Conservation (phyloP, 1,140 invertebrate species). For the Orchesella cincta region DNA sequence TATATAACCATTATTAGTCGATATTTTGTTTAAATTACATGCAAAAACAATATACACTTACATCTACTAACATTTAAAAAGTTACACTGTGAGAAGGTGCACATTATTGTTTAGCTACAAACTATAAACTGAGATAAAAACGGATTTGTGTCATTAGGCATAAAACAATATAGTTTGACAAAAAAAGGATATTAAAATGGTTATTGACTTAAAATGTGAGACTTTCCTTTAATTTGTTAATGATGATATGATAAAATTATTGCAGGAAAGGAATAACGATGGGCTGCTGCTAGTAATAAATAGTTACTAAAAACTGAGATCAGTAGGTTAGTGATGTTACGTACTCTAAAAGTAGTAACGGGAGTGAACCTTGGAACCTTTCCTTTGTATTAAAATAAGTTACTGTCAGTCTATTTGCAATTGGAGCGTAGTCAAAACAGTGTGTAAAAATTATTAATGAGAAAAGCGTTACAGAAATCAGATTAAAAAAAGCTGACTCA, state of each 20-base stretch:
- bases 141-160: background rate
- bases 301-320: background rate
- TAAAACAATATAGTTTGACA: background rate
- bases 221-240: background rate
- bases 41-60: too few species aligned
- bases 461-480: slow-evolving; percentile 9
- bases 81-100: background rate
- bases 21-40: too few species aligned
- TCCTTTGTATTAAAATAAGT: slow-evolving; percentile 3
- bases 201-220: background rate
- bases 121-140: background rate
- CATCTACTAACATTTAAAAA: background rate
- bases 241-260: background rate
- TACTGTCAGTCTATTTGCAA: slow-evolving; percentile 26
- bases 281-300: slow-evolving; percentile 11
- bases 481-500: background rate
- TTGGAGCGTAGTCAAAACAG: slow-evolving; percentile 22
- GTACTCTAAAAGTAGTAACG: background rate
- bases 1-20: too few species aligned
- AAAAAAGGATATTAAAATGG: background rate
- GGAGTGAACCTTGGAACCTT: slow-evolving; percentile 15
- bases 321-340: slow-evolving; percentile 27
- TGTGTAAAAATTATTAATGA: slow-evolving; percentile 12
- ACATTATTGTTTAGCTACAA: background rate
- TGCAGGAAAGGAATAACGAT: background rate